Evolutionary conservation across 2,888 invertebrate species (phyloP).

Genomic region (Caenorhabditis sulstoni): DNA sequence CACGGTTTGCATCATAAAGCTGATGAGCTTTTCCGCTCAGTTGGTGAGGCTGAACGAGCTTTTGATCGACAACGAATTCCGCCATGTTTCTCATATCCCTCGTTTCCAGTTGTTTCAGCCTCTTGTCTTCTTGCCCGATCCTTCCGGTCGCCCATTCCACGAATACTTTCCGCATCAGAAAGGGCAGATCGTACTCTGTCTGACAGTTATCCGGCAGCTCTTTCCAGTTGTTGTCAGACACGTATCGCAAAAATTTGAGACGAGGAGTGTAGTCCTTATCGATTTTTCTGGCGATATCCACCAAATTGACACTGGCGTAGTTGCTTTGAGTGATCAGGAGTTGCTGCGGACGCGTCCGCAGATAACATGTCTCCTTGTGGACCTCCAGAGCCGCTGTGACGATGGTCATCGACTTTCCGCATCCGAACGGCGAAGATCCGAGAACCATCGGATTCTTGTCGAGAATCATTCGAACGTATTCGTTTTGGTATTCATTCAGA

Average conservation of each 20-base stretch:
- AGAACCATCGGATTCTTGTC: slow-evolving; percentile 4
- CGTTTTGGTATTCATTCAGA: slow-evolving; percentile 8
- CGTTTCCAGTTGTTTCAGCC: too few species aligned
- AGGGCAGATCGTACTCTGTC: slow-evolving; percentile 11
- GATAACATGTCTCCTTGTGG: not conserved
- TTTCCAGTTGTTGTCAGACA: slow-evolving; percentile 14
- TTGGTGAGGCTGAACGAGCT: too few species aligned
- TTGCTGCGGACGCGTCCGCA: not conserved
- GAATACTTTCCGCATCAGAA: too few species aligned
- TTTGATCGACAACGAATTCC: too few species aligned
- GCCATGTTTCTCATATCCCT: too few species aligned
- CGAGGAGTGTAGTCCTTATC: too few species aligned
- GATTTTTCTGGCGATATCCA: slow-evolving; percentile 1
- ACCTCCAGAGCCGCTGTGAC: slow-evolving; percentile 18
- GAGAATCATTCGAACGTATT: not conserved
- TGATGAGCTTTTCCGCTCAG: too few species aligned
- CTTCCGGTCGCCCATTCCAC: slow-evolving; percentile 19
- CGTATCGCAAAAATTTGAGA: slow-evolving; percentile 5
- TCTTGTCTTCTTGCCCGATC: too few species aligned
- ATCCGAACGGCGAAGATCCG: slow-evolving; percentile 33
- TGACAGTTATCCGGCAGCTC: slow-evolving; percentile 13
- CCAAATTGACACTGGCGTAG: slow-evolving; percentile 19
- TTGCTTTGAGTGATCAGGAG: slow-evolving; percentile 35
- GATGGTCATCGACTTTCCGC: slow-evolving; percentile 39
- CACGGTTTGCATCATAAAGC: not conserved